Evolutionary conservation across 2,113 vertebrate genomes (phyloP).

Genomic region (Ophiodon elongatus): DNA sequence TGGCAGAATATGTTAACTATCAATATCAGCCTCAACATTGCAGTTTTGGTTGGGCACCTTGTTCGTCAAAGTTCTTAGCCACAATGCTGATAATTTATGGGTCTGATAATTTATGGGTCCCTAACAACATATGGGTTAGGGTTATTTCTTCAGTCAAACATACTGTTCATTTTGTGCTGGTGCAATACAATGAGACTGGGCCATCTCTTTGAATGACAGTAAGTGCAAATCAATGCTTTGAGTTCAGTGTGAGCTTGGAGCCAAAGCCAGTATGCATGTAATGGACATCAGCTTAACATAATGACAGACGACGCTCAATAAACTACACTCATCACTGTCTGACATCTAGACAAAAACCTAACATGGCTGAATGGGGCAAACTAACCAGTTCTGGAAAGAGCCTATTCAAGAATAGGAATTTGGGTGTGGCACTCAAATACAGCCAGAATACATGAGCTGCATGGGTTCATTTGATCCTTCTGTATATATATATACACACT

Average conservation of each 20-base stretch:
- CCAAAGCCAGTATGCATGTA: constrained; percentile 45
- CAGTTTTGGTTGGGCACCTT: too few species aligned
- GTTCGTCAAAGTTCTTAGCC: too few species aligned
- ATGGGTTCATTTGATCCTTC: constrained; percentile 19
- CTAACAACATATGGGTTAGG: too few species aligned
- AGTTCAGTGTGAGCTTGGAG: constrained; percentile 34
- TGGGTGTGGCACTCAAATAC: constrained; percentile 34
- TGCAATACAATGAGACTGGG: constrained; percentile 14
- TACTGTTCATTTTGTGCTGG: constrained; percentile 6
- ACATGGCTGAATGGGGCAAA: constrained; percentile 45
- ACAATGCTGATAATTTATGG: too few species aligned
- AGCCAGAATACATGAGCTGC: constrained; percentile 19
- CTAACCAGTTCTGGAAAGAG: constrained; percentile 32
- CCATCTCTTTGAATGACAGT: constrained; percentile 49
- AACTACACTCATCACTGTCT: constrained; percentile 49
- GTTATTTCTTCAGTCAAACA: too few species aligned
- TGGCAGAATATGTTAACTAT: background rate
- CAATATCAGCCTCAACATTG: background rate
- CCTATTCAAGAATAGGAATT: constrained; percentile 13
- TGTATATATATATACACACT: background rate
- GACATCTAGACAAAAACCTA: constrained; percentile 44
- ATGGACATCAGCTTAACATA: constrained; percentile 65
- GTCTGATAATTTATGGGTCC: too few species aligned
- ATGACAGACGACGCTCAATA: constrained; percentile 54
- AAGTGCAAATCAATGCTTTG: constrained; percentile 55